Evolutionary conservation across 2,888 invertebrate species (phyloP).

Genomic region (Pharmacophagus antenor): DNA sequence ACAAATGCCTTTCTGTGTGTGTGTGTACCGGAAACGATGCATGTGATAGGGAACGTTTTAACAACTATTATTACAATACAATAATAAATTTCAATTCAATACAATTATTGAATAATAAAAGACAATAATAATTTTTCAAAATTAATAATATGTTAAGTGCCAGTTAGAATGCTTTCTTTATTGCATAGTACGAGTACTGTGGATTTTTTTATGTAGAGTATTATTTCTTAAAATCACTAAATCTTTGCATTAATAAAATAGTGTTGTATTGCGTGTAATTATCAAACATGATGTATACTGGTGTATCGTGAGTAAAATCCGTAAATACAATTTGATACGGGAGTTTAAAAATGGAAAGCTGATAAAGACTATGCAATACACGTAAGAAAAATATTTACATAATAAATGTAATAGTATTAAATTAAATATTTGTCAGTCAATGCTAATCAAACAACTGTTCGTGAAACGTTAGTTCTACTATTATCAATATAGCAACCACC

Average conservation of each 20-base stretch:
- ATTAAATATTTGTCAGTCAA: neutral
- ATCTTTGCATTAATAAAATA: neutral
- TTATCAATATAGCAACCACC: neutral
- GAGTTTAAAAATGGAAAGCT: constrained; percentile 28
- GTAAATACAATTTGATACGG: constrained; percentile 25
- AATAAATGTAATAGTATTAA: constrained; percentile 11
- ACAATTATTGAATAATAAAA: no score
- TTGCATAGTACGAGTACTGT: neutral
- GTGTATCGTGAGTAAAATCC: constrained; percentile 15
- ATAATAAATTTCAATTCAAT: no score
- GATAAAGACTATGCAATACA: constrained; percentile 10
- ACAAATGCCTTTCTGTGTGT: no score
- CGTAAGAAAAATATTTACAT: constrained; percentile 22
- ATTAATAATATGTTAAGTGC: no score
- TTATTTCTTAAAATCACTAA: neutral
- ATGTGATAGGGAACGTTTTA: no score
- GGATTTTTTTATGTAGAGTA: neutral
- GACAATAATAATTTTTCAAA: no score
- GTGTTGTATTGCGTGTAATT: neutral
- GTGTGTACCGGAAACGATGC: no score
- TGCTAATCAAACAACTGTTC: constrained; percentile 10
- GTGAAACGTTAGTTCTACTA: neutral
- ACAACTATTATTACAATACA: no score
- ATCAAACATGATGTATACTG: constrained; percentile 23
- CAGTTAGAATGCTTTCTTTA: no score